These are phyloP conservation scores for Chymomyza procnemis DNA, from an alignment of 2,888 invertebrate species.

Conservation along the genomic window DNA sequence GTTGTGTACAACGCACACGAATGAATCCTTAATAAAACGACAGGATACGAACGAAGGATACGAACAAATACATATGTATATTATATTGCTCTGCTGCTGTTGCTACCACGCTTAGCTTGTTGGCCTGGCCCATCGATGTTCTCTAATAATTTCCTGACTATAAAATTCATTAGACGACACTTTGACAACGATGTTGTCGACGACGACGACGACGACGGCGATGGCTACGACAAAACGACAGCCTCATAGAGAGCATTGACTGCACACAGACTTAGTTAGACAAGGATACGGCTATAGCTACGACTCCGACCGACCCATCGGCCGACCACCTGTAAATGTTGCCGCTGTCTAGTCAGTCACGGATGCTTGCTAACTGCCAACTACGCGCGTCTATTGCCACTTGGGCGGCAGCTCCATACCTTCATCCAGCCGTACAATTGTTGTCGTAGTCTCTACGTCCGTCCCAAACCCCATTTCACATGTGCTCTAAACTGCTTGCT, in stretches of 20 bases:
- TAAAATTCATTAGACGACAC: slow-evolving; percentile 73
- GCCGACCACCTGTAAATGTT: slow-evolving; percentile 69
- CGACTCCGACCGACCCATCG: too few relatives aligned
- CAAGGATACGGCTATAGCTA: neutral
- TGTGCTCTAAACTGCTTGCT: slow-evolving; percentile 29
- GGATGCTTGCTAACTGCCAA: slow-evolving; percentile 37
- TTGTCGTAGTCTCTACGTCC: neutral
- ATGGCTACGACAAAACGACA: neutral
- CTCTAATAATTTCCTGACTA: slow-evolving; percentile 60
- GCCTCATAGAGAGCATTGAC: neutral
- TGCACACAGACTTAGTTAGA: neutral
- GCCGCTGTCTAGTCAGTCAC: neutral
- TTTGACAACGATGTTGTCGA: slow-evolving; percentile 3
- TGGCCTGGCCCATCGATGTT: slow-evolving; percentile 56
- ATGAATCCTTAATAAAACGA: neutral
- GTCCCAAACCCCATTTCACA: too few relatives aligned
- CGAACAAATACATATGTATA: neutral
- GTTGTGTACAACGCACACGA: neutral
- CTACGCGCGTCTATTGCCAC: too few relatives aligned
- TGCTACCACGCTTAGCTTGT: too few relatives aligned
- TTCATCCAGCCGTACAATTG: neutral
- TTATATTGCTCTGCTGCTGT: too few relatives aligned
- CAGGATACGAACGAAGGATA: neutral
- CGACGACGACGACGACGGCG: slow-evolving; percentile 23
- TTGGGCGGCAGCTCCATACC: slow-evolving; percentile 30